These are phyloP conservation scores for Boleophthalmus pectinirostris DNA, from an alignment of 2,113 vertebrate species.

Conservation along the genomic window DNA sequence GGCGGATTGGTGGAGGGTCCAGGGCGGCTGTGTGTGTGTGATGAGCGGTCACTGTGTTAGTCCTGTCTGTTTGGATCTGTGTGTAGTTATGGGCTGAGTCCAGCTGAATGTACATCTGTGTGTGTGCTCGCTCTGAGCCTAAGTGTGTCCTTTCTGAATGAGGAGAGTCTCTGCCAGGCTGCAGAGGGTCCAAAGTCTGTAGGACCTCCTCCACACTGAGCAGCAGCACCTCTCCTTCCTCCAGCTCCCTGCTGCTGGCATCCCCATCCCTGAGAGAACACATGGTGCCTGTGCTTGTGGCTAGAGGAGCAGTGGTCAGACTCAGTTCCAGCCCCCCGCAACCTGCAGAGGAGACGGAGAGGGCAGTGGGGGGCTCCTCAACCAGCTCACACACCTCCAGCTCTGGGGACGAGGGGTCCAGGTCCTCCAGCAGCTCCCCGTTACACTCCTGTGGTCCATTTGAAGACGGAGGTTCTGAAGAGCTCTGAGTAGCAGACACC, in stretches of 20 bases:
- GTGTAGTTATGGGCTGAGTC: constrained; percentile 71
- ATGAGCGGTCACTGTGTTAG: constrained; percentile 74
- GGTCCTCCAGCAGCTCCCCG: constrained; percentile 83
- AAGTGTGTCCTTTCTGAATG: constrained; percentile 57
- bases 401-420: constrained; percentile 86
- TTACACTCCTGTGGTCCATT: constrained; percentile 89
- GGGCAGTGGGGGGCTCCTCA: constrained; percentile 82
- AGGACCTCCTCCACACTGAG: constrained; percentile 92
- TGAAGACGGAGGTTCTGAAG: constrained; percentile 78
- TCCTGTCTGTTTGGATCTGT: constrained; percentile 68
- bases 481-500: constrained; percentile 80
- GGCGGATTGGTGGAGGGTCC: constrained; percentile 83
- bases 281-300: constrained; percentile 73
- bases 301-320: constrained; percentile 80
- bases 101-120: constrained; percentile 70
- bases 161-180: constrained; percentile 54
- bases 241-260: constrained; percentile 76
- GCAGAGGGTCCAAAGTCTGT: constrained; percentile 78
- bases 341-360: constrained; percentile 68
- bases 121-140: constrained; percentile 56
- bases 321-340: constrained; percentile 77
- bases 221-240: constrained; percentile 85
- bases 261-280: constrained; percentile 90
- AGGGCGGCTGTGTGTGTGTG: constrained; percentile 74
- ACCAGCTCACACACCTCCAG: constrained; percentile 75